A percentile compares a stretch with the other conserved stretches of the same genome.
Evolutionary conservation across 2,113 vertebrate species (phyloP).

Genomic region (Archocentrus centrarchus): DNA sequence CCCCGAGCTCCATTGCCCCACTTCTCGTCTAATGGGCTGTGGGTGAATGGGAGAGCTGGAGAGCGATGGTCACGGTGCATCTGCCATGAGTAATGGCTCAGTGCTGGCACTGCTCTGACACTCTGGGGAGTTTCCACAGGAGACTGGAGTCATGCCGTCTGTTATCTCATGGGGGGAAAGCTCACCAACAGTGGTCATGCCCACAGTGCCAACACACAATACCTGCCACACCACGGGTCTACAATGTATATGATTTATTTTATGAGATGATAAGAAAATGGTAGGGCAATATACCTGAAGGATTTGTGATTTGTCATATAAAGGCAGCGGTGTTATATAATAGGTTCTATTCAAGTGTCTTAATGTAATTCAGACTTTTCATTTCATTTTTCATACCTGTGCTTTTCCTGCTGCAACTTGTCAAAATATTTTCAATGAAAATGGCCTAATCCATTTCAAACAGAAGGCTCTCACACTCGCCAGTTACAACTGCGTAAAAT

Average conservation of each 20-base stretch:
- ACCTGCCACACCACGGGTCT: background rate
- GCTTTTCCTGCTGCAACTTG: background rate
- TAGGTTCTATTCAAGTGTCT: background rate
- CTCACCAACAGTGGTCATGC: background rate
- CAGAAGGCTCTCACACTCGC: background rate
- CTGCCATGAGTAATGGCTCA: slow-evolving; percentile 56
- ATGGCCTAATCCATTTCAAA: background rate
- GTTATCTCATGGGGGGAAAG: background rate
- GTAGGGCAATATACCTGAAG: background rate
- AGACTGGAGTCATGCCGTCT: slow-evolving; percentile 27
- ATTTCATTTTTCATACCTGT: background rate
- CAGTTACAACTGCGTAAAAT: background rate
- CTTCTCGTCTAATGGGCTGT: slow-evolving; percentile 52
- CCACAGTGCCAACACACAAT: background rate
- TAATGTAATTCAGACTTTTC: background rate
- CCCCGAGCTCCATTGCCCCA: slow-evolving; percentile 49
- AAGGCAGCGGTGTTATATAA: background rate
- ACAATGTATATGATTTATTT: background rate
- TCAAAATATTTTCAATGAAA: background rate
- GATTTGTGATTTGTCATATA: background rate
- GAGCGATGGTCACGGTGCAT: slow-evolving; percentile 46
- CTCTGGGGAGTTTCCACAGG: slow-evolving; percentile 24
- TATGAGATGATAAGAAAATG: background rate
- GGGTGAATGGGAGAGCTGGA: slow-evolving; percentile 29
- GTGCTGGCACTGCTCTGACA: slow-evolving; percentile 4